Conservation (phyloP, 2,797 vertebrate species). For the Diglossa cyanea region DNA sequence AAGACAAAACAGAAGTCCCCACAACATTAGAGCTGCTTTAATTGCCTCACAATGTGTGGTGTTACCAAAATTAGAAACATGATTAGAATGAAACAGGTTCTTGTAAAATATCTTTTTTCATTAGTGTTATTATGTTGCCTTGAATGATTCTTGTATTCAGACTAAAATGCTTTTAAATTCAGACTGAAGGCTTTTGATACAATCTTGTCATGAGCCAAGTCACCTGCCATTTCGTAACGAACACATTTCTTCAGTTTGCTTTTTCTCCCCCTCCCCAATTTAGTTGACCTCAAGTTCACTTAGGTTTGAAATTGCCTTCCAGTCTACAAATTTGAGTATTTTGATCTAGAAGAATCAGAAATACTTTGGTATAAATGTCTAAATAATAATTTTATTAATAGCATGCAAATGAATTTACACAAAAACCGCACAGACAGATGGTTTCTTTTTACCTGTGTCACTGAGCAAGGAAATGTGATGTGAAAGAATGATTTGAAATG, state of each 20-base stretch:
- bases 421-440: conserved; percentile 57
- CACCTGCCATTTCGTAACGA: conserved; percentile 26
- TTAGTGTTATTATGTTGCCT: conserved; percentile 14
- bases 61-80: conserved; percentile 40
- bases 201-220: conserved; percentile 28
- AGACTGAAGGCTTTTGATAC: not conserved
- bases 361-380: conserved; percentile 31
- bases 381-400: conserved; percentile 56
- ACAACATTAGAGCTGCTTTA: not conserved
- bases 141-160: not conserved
- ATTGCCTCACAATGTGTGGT: conserved; percentile 20
- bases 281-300: conserved; percentile 40
- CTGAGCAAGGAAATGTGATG: not conserved
- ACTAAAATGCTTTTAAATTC: not conserved
- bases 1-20: not conserved
- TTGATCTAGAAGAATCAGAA: not conserved
- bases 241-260: not conserved
- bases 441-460: conserved; percentile 30
- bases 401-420: conserved; percentile 45
- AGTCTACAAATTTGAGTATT: not conserved
- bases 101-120: conserved; percentile 19
- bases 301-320: not conserved
- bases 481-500: conserved; percentile 12
- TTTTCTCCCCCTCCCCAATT: not conserved
- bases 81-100: conserved; percentile 47